phyloP scores from a whole-genome alignment of 2,797 vertebrate genomes.

The Sorex maritimensis region DNA sequence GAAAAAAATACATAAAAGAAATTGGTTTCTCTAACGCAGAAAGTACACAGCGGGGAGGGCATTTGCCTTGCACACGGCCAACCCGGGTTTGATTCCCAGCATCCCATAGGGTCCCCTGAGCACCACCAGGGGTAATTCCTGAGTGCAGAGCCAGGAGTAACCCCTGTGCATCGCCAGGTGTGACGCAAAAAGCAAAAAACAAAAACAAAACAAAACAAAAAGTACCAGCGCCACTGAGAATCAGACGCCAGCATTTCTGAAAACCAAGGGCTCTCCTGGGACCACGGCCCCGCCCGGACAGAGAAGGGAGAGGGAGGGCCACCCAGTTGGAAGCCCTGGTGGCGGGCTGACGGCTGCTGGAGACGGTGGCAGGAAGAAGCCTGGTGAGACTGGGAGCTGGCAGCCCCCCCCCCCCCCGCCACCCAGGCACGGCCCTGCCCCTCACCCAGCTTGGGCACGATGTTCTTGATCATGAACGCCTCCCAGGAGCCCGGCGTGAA shows the following conservation, averaged over 20 bases:
- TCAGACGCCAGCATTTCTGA: neutral
- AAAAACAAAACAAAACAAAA: too few species aligned
- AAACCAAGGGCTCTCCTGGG: neutral
- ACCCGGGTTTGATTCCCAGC: too few species aligned
- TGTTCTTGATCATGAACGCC: constrained; percentile 99
- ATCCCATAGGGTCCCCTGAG: too few species aligned
- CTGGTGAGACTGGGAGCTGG: too few species aligned
- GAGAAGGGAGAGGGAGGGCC: neutral
- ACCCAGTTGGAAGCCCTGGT: neutral
- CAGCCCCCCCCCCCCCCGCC: too few species aligned
- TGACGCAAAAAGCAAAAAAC: too few species aligned
- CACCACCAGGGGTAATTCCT: too few species aligned
- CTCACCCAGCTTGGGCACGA: constrained; percentile 97
- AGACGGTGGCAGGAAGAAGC: too few species aligned
- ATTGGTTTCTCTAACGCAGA: neutral
- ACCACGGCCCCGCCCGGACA: neutral
- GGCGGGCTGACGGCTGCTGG: neutral
- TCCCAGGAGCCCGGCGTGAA: constrained; percentile 98
- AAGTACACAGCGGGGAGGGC: neutral
- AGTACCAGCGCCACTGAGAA: neutral
- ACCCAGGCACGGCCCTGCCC: accelerated
- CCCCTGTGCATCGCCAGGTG: too few species aligned
- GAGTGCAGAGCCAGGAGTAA: too few species aligned
- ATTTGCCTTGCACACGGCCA: too few species aligned
- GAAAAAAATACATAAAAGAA: too few species aligned